Conservation (phyloP, 92 coral and sea anemone genomes). For the Porites rus region DNA sequence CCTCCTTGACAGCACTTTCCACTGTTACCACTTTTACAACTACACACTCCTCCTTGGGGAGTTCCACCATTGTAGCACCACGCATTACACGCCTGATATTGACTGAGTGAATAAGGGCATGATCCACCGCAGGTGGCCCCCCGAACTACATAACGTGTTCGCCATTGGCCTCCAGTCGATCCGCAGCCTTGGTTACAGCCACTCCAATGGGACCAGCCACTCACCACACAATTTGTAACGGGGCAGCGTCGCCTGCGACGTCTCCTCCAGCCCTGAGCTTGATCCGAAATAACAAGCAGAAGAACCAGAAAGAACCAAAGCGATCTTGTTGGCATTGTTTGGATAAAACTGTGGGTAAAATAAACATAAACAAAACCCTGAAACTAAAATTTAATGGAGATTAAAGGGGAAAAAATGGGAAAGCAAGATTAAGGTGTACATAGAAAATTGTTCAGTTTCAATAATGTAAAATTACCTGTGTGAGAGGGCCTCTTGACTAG, state of each 20-base stretch:
- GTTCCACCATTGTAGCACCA: slow-evolving; percentile 11
- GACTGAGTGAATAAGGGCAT: neutral
- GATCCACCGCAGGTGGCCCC: slow-evolving; percentile 24
- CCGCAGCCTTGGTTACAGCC: slow-evolving; percentile 37
- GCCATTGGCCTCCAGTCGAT: slow-evolving; percentile 8
- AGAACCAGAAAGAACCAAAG: slow-evolving; percentile 21
- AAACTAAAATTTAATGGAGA: too few species aligned
- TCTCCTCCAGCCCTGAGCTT: slow-evolving; percentile 47
- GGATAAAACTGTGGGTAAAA: neutral
- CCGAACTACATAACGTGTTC: slow-evolving; percentile 11
- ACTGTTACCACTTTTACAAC: slow-evolving; percentile 20
- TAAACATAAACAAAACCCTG: too few species aligned
- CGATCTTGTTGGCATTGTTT: neutral
- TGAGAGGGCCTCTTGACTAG: too few species aligned
- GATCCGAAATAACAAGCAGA: slow-evolving; percentile 4
- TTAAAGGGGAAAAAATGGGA: too few species aligned
- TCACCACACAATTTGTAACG: slow-evolving; percentile 20
- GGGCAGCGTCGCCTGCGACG: slow-evolving; percentile 37
- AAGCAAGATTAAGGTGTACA: too few species aligned
- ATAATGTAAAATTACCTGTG: too few species aligned
- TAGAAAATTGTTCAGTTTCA: too few species aligned
- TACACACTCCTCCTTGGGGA: neutral
- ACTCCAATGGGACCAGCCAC: slow-evolving; percentile 7
- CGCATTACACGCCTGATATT: slow-evolving; percentile 1
- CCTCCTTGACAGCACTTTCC: slow-evolving; percentile 28